Base-by-base conservation (phyloP, 2,797 vertebrate genomes). In the Pseudochaenichthys georgianus region DNA sequence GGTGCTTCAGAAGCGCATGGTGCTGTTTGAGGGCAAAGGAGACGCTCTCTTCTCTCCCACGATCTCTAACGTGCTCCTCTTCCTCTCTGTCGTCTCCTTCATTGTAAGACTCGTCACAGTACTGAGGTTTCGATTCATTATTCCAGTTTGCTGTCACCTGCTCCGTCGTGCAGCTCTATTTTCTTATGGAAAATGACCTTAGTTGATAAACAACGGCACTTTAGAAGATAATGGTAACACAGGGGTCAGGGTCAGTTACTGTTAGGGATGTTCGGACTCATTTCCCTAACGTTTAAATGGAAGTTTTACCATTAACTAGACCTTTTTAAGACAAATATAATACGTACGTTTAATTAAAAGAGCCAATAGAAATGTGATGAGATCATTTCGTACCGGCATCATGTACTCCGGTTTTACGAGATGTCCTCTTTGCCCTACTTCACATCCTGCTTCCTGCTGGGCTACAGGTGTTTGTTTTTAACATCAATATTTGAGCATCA, bases 1-100 rank as follows among this genome's bases (percentile, higher is more conserved):
- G 95, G 93, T 96, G 72, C 92, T 99, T 65, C 97, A 99, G 93
- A 99, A 98, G 88, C 87, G 62, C 38, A 97, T 99, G 87, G 86
- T 96, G 68, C 94, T 99, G 73, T 96, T 95, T 0, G 98, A 99
- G 93, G 95, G 96, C 74, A 98, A 97, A 92, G 97, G 97, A 87
- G 98, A 99, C 63, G 87, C 95, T 31, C 96, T 99, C 17, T 98
- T 99, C 89, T 95, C 96, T 70, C 93, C 64, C 89, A 96, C 89
- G 93, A 92, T 99, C 84, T 98, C 98, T 86, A 98, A 96, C 91
- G 81, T 96, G 86, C 92, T 99, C 16, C 95, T 99, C 72, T 96
- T 99, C 85, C 78, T 97, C 83, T 99, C 98, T 38, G 82, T 99
- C 31, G 92, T 97, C 70, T 96, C 95, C 58, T 98, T 99, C 89